Evolutionary conservation across 1,140 invertebrate genomes (phyloP).

Genomic region (Mycetomoellerius zeteki): DNA sequence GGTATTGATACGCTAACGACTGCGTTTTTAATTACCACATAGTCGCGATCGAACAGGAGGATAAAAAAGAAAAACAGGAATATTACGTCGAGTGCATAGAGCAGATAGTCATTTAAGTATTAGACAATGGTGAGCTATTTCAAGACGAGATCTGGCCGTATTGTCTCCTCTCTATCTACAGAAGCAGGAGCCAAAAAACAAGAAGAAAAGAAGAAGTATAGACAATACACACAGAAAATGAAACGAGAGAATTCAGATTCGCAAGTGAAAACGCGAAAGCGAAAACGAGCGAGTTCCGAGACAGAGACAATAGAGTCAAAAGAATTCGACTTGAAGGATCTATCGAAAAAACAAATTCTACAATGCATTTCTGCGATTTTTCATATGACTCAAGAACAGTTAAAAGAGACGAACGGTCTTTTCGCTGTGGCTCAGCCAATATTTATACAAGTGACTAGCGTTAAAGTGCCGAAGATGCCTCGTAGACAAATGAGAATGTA

Average conservation of each 20-base stretch:
- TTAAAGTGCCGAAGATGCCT: conserved; percentile 86
- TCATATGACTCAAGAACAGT: conserved; percentile 71
- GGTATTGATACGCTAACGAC: too few relatives aligned
- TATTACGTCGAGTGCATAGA: too few relatives aligned
- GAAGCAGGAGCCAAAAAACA: too few relatives aligned
- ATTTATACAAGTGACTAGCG: conserved; percentile 84
- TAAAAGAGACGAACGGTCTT: conserved; percentile 80
- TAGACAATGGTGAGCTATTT: too few relatives aligned
- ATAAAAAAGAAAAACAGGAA: too few relatives aligned
- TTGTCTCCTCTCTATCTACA: too few relatives aligned
- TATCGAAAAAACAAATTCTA: conserved; percentile 73
- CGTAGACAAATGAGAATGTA: conserved; percentile 85
- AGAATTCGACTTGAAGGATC: conserved; percentile 26
- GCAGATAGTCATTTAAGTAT: too few relatives aligned
- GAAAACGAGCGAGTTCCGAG: neutral
- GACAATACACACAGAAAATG: neutral
- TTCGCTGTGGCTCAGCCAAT: conserved; percentile 82
- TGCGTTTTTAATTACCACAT: too few relatives aligned
- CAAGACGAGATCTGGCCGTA: too few relatives aligned
- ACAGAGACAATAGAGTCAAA: neutral
- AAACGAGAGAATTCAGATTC: neutral
- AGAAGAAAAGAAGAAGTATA: too few relatives aligned
- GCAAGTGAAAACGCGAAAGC: neutral
- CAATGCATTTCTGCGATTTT: conserved; percentile 77
- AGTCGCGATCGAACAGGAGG: too few relatives aligned